These are phyloP conservation scores for Sycophila texana DNA, from an alignment of 2,888 invertebrate genomes.

Conservation along the genomic window DNA sequence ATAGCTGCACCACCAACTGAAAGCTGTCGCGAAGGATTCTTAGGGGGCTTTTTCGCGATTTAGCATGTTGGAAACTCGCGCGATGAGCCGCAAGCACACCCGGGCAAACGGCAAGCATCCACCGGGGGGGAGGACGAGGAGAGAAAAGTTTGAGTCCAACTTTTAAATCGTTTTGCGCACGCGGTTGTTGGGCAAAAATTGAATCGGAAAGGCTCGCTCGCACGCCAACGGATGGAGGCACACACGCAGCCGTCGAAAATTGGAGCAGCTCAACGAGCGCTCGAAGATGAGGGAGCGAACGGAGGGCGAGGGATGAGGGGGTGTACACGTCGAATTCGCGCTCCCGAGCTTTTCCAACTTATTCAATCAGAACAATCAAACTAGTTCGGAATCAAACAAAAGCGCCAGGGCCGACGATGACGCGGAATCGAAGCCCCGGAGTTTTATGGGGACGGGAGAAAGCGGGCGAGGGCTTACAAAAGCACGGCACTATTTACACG, in stretches of 20 bases:
- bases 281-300: background rate
- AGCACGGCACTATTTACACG: constrained; percentile 53
- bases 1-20: too few relatives aligned
- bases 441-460: constrained; percentile 35
- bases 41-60: constrained; percentile 1
- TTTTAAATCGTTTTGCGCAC: background rate
- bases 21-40: too few relatives aligned
- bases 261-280: background rate
- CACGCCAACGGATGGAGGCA: too few relatives aligned
- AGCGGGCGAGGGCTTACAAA: constrained; percentile 47
- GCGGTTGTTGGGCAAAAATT: constrained; percentile 34
- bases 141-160: background rate
- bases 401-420: constrained; percentile 35
- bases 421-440: constrained; percentile 22
- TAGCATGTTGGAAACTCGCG: constrained; percentile 37
- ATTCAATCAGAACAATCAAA: constrained; percentile 63
- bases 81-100: constrained; percentile 53
- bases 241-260: background rate
- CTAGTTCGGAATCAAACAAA: constrained; percentile 61
- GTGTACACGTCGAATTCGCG: constrained; percentile 49
- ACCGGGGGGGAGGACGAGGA: background rate
- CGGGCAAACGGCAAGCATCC: too few relatives aligned
- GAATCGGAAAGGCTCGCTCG: background rate
- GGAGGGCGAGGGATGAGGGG: constrained; percentile 43
- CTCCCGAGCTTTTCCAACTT: constrained; percentile 57